Base-by-base conservation (phyloP, 2,113 vertebrate species). In the Oncorhynchus masou region DNA sequence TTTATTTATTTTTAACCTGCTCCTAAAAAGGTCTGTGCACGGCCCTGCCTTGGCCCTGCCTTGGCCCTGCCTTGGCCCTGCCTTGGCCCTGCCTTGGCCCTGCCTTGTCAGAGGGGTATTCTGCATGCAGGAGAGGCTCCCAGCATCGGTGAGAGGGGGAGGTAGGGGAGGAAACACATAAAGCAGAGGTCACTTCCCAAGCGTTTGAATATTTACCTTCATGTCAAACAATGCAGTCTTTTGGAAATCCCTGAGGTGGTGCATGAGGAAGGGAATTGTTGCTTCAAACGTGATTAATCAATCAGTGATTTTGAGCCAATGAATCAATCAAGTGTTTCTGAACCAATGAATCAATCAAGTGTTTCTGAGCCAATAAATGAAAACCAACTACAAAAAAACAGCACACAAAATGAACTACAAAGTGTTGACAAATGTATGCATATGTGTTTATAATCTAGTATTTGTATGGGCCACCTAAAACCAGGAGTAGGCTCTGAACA, bases 171-270 rank as follows among this genome's bases (percentile, higher is more conserved):
- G 72, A 81, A 84, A 80, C 79, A 78, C 85, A 77, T 87, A 84
- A 83, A 86, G 89, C 82, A 67, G 70, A 74, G 80, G 82, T 92
- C 89, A 93, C 24, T 27, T n/a, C 74, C 72, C 80, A 74, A 87
- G 77, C 83, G 83, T 81, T 84, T 91, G 90, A 87, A 91, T 91
- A 90, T 90, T 90, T 91, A 91, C 89, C 89, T 90, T 89, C 80
- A 86, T 85, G 87, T 91, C 90, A 93, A 88, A 89, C 90, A 87
- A 90, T 79, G 79, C 81, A 80, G 62, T 81, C 64, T 83, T 81
- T 75, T 59, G 54, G 81, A 75, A 68, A 86, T 51, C 68, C 24
- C 3, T 25, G 15, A 2, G 65, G 39, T 7, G 15, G 39, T 7
- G 16, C 20, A 8, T 60, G 57, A n/a, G 16, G 57, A 60, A 60